Base-by-base conservation (phyloP, 2,113 vertebrate genomes). In the Aramus guarauna region DNA sequence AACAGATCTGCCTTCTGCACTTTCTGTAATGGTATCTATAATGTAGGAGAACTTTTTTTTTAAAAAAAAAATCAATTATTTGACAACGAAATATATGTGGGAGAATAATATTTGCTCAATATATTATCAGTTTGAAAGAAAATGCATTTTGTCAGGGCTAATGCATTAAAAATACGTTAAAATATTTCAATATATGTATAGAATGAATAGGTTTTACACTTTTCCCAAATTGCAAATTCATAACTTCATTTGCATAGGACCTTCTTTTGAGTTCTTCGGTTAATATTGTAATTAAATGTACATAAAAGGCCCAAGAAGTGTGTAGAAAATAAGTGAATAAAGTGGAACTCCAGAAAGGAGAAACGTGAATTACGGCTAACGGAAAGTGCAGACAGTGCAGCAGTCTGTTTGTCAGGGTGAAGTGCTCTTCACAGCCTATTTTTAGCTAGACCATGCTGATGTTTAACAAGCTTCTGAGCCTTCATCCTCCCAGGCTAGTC, bases 201-300 rank as follows among this genome's bases (percentile, higher is more conserved):
- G 81, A 91, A 93, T 85, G 94, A 97, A 96, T 86, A 95, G 90
- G 93, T 95, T 97, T 97, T 88, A 93, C 96, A 85, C 67, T 74
- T 91, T 50, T n/a, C 81, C 93, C 75, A 76, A 78, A 95, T 95
- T 6, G 2, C 96, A 75, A 63, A 92, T 94, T 96, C 59, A 19
- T 85, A 81, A 60, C 85, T 89, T 71, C 75, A 94, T 97, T 97
- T 97, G 85, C 96, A 95, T 94, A 93, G 90, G 88, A 92, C 90
- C 90, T 97, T 96, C 95, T 94, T 97, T 88, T 56, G 92, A 83
- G 90, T 88, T 90, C 81, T 97, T 97, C 96, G 94, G 94, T 97
- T 95, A 96, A 97, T 94, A 94, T 88, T 80, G 85, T 94, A 95
- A 98, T 97, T 94, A 96, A 97, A 93, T 91, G 96, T 94, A 97